These are phyloP conservation scores for Danio choprae DNA, from an alignment of 2,797 vertebrate genomes.

Conservation along the genomic window DNA sequence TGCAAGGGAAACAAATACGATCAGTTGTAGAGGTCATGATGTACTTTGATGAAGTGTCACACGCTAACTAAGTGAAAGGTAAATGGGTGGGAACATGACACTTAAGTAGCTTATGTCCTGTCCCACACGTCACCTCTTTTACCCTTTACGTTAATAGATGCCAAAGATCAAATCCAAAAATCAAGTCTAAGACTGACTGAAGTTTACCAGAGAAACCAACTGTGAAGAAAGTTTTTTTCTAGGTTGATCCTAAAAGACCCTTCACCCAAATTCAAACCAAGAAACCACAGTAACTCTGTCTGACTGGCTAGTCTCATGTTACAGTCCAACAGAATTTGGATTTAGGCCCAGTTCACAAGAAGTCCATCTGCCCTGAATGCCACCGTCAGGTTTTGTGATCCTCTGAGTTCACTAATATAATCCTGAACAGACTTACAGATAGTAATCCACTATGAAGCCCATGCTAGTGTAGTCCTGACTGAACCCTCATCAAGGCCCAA, in stretches of 20 bases:
- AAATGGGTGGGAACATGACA: slow-evolving; percentile 41
- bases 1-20: slow-evolving; percentile 24
- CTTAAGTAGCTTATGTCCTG: slow-evolving; percentile 52
- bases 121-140: slow-evolving; percentile 4
- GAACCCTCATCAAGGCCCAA: not conserved
- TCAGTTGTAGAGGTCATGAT: slow-evolving; percentile 26
- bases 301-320: not conserved
- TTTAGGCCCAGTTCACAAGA: slow-evolving; percentile 7
- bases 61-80: slow-evolving; percentile 46
- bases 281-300: not conserved
- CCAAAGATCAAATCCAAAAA: slow-evolving; percentile 47
- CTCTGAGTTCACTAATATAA: not conserved
- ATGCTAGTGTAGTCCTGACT: slow-evolving; percentile 6
- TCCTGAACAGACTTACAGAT: not conserved
- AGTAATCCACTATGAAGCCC: slow-evolving; percentile 9
- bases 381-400: not conserved
- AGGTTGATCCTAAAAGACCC: not conserved
- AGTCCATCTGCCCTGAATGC: not conserved
- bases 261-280: not conserved
- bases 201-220: not conserved
- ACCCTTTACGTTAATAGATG: slow-evolving; percentile 6
- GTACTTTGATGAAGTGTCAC: slow-evolving; percentile 36
- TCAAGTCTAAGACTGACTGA: slow-evolving; percentile 19
- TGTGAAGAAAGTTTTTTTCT: not conserved
- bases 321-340: not conserved